Evolutionary conservation across 2,797 vertebrate species (phyloP), one percentile per base, ranked within the genome.

Genomic region (Cuniculus paca): DNA sequence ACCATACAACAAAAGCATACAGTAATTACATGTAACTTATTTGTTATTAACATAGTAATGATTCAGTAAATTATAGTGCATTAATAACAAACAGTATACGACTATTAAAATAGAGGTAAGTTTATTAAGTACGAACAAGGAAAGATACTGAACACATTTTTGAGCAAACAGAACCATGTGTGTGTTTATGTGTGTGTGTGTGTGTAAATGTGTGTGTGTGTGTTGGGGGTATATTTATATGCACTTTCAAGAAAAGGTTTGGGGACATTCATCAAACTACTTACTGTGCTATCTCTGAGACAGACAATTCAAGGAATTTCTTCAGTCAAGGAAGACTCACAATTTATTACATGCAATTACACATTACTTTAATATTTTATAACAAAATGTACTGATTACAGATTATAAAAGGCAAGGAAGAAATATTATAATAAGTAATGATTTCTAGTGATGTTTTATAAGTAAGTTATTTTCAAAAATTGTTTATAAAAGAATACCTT

Each of bases 391-490:
- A 58, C 68, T 81, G 61, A 34, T 74, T 42, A 50, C 11, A 74
- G 19, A 11, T 68, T 86, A 82, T n/a, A 85, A 87, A 61, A 54
- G 45, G 16, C 34, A 11, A 91, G 6, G 34, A 72, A 85, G 24
- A 88, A 88, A 86, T 4, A 88, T 6, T 4, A 88, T 6, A 88
- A 58, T 75, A 83, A 60, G 77, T 45, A 24, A 72, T 1, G 70
- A 75, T 91, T 95, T 90, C 48, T 82, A 84, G 39, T 61, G 88
- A 88, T 88, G 26, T 88, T 89, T 94, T 86, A 48, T 92, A 94
- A 95, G 56, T 91, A 90, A 89, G 48, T 4, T 91, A 74, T 61
- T 92, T 83, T 2, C 68, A 80, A 82, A 88, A 60, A 45, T 19
- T 45, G n/a, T 82, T 96, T 70, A 22, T 83, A 36, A 81, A 91